A percentile compares a stretch with the other conserved stretches of the same genome.
These are phyloP conservation scores for Simalia tracyae DNA, from an alignment of 2,797 vertebrate genomes.

Conservation along the genomic window DNA sequence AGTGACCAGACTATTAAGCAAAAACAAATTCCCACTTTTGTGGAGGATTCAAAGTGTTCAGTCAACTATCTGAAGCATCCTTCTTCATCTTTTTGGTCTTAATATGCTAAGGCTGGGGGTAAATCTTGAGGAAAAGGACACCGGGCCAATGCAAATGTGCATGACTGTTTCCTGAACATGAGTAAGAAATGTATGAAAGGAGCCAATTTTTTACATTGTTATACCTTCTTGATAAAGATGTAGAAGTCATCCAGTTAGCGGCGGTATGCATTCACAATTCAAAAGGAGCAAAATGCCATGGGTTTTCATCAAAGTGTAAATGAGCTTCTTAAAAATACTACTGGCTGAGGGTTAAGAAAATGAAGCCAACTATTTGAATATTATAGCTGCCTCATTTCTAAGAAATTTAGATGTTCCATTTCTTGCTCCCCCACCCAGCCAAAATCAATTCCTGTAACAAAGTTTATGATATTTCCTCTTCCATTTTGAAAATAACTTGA, in stretches of 20 bases:
- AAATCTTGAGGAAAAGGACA: too few species aligned
- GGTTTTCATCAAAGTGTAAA: background rate
- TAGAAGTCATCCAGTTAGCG: background rate
- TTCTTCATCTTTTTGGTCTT: background rate
- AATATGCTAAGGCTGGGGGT: background rate
- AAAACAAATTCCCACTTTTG: background rate
- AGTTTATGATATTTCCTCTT: conserved; percentile 41
- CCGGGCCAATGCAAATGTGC: background rate
- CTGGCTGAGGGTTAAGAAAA: background rate
- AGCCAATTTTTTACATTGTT: background rate
- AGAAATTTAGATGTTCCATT: conserved; percentile 19
- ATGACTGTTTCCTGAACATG: background rate
- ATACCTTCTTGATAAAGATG: background rate
- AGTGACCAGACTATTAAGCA: background rate
- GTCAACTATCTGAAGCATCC: background rate
- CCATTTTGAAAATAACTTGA: conserved; percentile 45
- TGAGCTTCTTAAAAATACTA: background rate
- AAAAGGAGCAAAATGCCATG: background rate
- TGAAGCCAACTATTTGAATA: background rate
- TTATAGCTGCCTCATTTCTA: conserved; percentile 22
- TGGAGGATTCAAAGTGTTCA: background rate
- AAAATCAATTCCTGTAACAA: conserved; percentile 41
- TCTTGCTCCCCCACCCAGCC: background rate
- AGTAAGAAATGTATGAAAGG: conserved; percentile 13
- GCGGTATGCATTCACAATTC: background rate